Conservation (phyloP, 1,140 invertebrate genomes). For the Oppia nitens region DNA sequence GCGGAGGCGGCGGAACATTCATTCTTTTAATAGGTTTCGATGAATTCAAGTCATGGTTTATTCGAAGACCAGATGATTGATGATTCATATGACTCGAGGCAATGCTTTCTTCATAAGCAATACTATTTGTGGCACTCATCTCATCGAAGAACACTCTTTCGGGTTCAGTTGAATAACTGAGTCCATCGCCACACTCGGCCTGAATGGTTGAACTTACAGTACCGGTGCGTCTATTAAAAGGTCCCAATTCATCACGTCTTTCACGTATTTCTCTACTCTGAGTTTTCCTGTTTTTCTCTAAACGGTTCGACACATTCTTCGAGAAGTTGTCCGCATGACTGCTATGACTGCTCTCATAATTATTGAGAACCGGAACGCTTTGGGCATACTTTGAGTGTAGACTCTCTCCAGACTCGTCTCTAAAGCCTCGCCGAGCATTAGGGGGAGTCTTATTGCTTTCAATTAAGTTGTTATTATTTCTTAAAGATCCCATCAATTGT, state of each 20-base stretch:
- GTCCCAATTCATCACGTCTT: conserved; percentile 21
- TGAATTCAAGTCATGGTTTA: not conserved
- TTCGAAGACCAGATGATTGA: not conserved
- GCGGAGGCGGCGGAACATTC: conserved; percentile 16
- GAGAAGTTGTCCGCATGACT: conserved; percentile 21
- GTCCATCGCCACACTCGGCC: conserved; percentile 4
- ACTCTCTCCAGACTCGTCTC: not conserved
- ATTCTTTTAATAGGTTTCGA: conserved; percentile 2
- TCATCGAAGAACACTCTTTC: not conserved
- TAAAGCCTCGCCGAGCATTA: not conserved
- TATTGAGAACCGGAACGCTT: not conserved
- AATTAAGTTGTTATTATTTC: conserved; percentile 12
- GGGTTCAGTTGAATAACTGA: conserved; percentile 2
- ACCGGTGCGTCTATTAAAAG: conserved; percentile 8
- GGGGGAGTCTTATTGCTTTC: not conserved
- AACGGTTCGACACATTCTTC: conserved; percentile 18
- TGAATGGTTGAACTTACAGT: not conserved
- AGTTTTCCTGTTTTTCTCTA: conserved; percentile 2
- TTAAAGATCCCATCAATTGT: conserved; percentile 44
- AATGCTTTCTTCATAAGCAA: conserved; percentile 7
- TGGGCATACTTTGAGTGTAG: not conserved
- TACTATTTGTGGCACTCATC: not conserved
- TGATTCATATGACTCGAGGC: not conserved
- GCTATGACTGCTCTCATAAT: conserved; percentile 9
- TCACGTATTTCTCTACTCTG: conserved; percentile 21